A percentile compares a stretch with the other conserved stretches of the same genome.
phyloP scores from a whole-genome alignment of 1,140 invertebrate species.

The Homarus americanus region DNA sequence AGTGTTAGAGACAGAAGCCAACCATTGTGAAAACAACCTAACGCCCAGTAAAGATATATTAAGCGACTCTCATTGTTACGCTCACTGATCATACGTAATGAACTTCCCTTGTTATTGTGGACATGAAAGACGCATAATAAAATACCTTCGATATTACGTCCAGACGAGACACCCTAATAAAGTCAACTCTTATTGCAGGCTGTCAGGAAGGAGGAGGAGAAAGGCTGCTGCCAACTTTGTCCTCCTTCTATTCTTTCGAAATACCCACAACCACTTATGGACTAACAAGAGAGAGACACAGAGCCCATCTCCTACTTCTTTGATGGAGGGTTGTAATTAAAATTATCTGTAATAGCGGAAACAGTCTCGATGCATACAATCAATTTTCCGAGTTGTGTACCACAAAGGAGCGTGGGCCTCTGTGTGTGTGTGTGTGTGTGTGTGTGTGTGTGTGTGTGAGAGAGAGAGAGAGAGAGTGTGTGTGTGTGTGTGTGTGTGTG shows the following conservation, averaged over 20 bases:
- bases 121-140: constrained; percentile 57
- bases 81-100: constrained; percentile 54
- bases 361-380: background rate
- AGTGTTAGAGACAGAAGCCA: background rate
- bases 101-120: constrained; percentile 53
- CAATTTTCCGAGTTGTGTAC: background rate
- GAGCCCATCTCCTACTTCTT: background rate
- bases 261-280: no score
- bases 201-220: background rate
- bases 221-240: no score
- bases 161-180: constrained; percentile 26
- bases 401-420: background rate
- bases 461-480: background rate
- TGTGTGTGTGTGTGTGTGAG: background rate
- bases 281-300: no score
- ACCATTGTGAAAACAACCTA: background rate
- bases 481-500: no score
- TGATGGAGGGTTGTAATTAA: background rate
- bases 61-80: constrained; percentile 36
- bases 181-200: constrained; percentile 40
- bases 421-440: no score
- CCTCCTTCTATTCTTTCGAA: no score
- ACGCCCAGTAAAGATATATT: constrained; percentile 4
- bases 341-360: background rate
- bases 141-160: constrained; percentile 43